Base-by-base conservation (phyloP, 1,140 invertebrate genomes). In the Hycleus cichorii region DNA sequence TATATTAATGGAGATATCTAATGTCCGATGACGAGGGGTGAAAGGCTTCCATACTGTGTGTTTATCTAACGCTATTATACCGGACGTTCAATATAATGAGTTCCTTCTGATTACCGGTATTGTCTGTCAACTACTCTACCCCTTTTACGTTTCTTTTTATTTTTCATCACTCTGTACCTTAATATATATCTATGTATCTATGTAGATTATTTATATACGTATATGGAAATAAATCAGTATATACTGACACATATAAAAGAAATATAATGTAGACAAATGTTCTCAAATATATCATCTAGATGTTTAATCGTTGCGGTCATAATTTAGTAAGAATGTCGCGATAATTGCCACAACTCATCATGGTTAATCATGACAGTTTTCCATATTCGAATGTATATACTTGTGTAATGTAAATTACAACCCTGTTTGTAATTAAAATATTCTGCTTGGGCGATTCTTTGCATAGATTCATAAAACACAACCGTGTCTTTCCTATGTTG, bases 1-100 rank as follows among this genome's bases (percentile, higher is more conserved):
- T 68, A 68, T 66, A 68, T 68, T 68, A 68, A 68, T 68, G 66
- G 66, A 47, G 60, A 56, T 66, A 66, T 63, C 66, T 68, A 68
- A 64, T 64, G 65, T 66, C 57, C 46, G 64, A 63, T 63, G 59
- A 62, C 65, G 59, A 57, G 62, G 60, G 58, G 58, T 63, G 56
- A 63, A 64, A 51, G 58, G 52, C 57, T 59, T 58, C 57, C 45
- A 3, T 49, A 12, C 47, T 44, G 47, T 48, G 45, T 67, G 64
- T 67, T 65, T 69, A 69, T 69, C 59, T 46, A 60, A 60, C 54
- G 57, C 58, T 63, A 60, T 65, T 39, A 63, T 48, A 57, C 62
- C 67, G 67, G 65, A 69, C 62, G 65, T 53, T 48, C 57, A 53
- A 52, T 63, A 65, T 68, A 68, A 68, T 68, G 64, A 66, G 61